These are phyloP conservation scores for Epizoanthus rinbou DNA, from an alignment of 92 coral and sea anemone genomes.

Conservation along the genomic window DNA sequence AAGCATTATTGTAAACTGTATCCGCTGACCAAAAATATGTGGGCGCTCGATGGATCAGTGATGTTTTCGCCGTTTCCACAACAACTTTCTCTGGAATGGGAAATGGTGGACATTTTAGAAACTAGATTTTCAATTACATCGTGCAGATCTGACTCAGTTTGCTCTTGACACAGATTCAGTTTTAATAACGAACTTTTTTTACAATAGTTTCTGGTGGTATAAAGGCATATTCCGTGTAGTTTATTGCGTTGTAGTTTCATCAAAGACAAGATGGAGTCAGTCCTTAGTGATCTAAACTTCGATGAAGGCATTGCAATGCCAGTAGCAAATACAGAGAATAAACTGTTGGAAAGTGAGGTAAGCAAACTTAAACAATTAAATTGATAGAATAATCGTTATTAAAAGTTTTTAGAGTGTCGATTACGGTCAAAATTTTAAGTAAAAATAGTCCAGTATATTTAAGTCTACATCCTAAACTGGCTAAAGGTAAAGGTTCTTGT, in stretches of 20 bases:
- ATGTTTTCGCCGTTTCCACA: constrained; percentile 77
- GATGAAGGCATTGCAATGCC: constrained; percentile 99
- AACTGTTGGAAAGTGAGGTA: constrained; percentile 90
- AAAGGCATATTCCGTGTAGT: background rate
- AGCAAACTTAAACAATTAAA: background rate
- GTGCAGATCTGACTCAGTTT: background rate
- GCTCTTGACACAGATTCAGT: background rate
- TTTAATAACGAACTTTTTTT: too few species aligned
- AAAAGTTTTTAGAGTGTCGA: too few species aligned
- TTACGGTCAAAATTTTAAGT: too few species aligned
- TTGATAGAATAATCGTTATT: background rate
- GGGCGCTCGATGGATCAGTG: constrained; percentile 55
- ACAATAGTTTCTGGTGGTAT: too few species aligned
- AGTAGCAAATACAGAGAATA: constrained; percentile 89
- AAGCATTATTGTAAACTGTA: too few species aligned
- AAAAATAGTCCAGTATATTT: too few species aligned
- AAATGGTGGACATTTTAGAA: background rate
- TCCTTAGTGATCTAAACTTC: constrained; percentile 85
- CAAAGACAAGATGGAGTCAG: constrained; percentile 80
- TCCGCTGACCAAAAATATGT: constrained; percentile 48
- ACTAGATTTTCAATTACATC: background rate
- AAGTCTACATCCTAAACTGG: too few species aligned
- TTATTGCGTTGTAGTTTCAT: background rate
- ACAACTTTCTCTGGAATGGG: constrained; percentile 57
- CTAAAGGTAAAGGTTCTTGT: too few species aligned